These are phyloP conservation scores for Trachurus trachurus DNA, from an alignment of 2,797 vertebrate species.

Conservation along the genomic window DNA sequence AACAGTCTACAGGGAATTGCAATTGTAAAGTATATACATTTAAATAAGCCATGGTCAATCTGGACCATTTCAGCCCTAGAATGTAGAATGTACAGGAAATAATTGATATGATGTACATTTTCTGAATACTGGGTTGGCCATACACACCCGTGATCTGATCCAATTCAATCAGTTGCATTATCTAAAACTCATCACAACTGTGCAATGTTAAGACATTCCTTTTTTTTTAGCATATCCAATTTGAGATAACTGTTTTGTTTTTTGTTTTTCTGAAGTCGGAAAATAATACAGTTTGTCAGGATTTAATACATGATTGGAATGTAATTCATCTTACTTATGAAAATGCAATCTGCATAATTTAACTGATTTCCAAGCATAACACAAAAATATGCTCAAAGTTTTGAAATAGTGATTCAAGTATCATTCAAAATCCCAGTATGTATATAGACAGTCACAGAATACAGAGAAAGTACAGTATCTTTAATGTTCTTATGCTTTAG, in stretches of 20 bases:
- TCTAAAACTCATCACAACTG: conserved; percentile 28
- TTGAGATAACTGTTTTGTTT: conserved; percentile 35
- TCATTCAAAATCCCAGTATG: neutral
- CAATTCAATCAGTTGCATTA: conserved; percentile 47
- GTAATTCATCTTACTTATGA: conserved; percentile 17
- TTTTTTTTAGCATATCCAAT: conserved; percentile 28
- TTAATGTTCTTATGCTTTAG: neutral
- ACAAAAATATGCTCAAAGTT: neutral
- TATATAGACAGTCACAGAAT: neutral
- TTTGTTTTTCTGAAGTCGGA: neutral
- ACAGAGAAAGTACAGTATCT: neutral
- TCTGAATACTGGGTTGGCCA: conserved; percentile 6
- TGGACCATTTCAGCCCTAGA: conserved; percentile 3
- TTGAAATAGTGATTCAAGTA: neutral
- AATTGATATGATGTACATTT: conserved; percentile 2
- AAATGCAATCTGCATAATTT: neutral
- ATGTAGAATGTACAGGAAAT: conserved; percentile 3
- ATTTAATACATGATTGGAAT: conserved; percentile 29
- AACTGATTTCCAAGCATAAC: neutral
- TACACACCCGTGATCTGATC: conserved; percentile 42
- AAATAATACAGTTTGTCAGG: conserved; percentile 23
- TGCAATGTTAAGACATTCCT: conserved; percentile 28
- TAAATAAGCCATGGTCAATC: conserved; percentile 25
- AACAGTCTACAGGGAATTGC: conserved; percentile 51
- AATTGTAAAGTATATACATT: conserved; percentile 46